These are phyloP conservation scores for Acipenser transmontanus DNA, from an alignment of 2,797 vertebrate genomes.

Conservation along the genomic window DNA sequence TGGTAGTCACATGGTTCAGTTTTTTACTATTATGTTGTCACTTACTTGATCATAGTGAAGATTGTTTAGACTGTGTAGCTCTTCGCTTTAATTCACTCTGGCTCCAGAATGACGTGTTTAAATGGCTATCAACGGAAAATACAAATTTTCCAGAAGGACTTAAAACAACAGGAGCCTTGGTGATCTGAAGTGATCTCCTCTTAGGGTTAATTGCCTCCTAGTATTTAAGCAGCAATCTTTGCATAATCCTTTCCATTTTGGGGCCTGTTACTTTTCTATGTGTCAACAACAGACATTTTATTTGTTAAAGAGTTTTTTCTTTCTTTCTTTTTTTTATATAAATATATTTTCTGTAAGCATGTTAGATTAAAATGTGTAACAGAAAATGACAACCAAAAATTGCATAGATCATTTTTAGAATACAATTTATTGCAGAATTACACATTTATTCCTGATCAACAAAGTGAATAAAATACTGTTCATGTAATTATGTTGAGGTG, in stretches of 20 bases:
- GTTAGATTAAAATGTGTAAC: too few relatives aligned
- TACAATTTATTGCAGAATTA: too few relatives aligned
- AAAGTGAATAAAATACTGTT: too few relatives aligned
- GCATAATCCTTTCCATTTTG: constrained; percentile 49
- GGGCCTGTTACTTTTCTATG: neutral
- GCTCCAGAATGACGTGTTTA: constrained; percentile 79
- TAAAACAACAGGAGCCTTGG: constrained; percentile 65
- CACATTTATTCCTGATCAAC: too few relatives aligned
- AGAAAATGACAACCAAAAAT: too few relatives aligned
- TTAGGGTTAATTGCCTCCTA: constrained; percentile 71
- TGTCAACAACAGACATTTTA: too few relatives aligned
- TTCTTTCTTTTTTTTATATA: too few relatives aligned
- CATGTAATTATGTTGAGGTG: too few relatives aligned
- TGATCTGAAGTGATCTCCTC: constrained; percentile 75
- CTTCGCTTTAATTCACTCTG: constrained; percentile 81
- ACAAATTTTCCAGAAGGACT: constrained; percentile 78
- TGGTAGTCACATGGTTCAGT: constrained; percentile 56
- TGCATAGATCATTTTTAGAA: too few relatives aligned
- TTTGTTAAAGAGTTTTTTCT: too few relatives aligned
- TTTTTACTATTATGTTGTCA: constrained; percentile 82
- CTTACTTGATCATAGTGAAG: constrained; percentile 71
- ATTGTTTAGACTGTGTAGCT: constrained; percentile 85
- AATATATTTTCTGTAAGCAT: too few relatives aligned
- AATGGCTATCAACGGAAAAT: constrained; percentile 81
- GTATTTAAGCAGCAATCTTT: constrained; percentile 57